Conservation (phyloP, 2,113 vertebrate genomes). For the Bungarus multicinctus region DNA sequence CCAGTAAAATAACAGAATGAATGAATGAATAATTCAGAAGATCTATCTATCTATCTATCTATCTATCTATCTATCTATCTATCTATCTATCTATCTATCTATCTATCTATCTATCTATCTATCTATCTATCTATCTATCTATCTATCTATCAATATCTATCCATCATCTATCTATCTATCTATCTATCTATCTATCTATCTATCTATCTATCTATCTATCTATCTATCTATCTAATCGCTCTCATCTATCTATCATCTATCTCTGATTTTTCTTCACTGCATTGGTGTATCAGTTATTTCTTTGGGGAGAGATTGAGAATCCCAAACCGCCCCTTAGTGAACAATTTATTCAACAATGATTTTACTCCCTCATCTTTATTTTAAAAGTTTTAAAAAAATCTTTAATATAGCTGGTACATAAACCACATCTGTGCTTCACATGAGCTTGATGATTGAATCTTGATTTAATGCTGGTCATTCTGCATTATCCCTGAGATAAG, state of each 20-base stretch:
- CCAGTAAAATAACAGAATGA: background rate
- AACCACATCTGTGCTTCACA: background rate
- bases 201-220: too few relatives aligned
- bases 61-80: too few relatives aligned
- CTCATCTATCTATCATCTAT: background rate
- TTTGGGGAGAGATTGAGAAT: background rate
- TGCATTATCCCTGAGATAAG: background rate
- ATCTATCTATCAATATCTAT: too few relatives aligned
- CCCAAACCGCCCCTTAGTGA: slow-evolving; percentile 14
- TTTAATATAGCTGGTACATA: background rate
- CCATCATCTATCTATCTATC: too few relatives aligned
- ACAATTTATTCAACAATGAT: background rate
- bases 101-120: too few relatives aligned
- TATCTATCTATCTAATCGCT: too few relatives aligned
- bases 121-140: too few relatives aligned
- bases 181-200: too few relatives aligned
- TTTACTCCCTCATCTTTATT: slow-evolving; percentile 11
- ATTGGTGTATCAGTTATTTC: slow-evolving; percentile 12
- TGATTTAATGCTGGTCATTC: background rate
- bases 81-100: too few relatives aligned
- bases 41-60: background rate
- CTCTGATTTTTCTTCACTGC: background rate
- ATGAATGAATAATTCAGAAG: slow-evolving; percentile 29
- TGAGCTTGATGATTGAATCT: background rate
- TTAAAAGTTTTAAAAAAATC: background rate